A percentile compares a stretch with the other conserved stretches of the same genome.
These are phyloP conservation scores for Odontocerum albicorne DNA, from an alignment of 2,888 invertebrate genomes.

Conservation along the genomic window DNA sequence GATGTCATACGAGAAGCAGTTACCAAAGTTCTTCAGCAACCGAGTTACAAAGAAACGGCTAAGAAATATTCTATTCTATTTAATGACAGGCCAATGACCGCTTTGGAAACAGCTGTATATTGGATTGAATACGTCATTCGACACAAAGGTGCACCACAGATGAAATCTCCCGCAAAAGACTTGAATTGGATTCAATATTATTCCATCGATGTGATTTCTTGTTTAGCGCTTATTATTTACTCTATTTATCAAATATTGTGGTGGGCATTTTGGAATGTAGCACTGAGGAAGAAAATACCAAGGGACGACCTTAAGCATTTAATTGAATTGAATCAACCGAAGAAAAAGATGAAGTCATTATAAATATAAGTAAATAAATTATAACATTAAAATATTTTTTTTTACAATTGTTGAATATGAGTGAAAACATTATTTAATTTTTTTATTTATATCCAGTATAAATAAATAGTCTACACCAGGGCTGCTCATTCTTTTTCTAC, in stretches of 20 bases:
- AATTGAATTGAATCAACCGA: slow-evolving; percentile 25
- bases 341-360: slow-evolving; percentile 2
- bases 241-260: slow-evolving; percentile 19
- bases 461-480: too few species aligned
- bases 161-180: slow-evolving; percentile 47
- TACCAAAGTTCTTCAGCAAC: slow-evolving; percentile 43
- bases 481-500: too few species aligned
- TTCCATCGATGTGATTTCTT: slow-evolving; percentile 54
- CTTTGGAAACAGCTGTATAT: slow-evolving; percentile 60
- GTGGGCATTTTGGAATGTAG: slow-evolving; percentile 32
- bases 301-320: slow-evolving; percentile 28
- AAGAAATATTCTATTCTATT: slow-evolving; percentile 52
- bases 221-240: slow-evolving; percentile 40
- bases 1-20: slow-evolving; percentile 43
- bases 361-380: not conserved
- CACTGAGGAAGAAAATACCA: slow-evolving; percentile 28
- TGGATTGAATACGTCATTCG: slow-evolving; percentile 62
- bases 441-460: too few species aligned
- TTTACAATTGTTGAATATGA: not conserved
- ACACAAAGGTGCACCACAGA: slow-evolving; percentile 46
- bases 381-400: not conserved
- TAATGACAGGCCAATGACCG: slow-evolving; percentile 57
- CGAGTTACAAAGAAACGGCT: slow-evolving; percentile 46
- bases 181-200: slow-evolving; percentile 48
- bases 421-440: not conserved